A percentile compares a stretch with the other conserved stretches of the same genome.
Evolutionary conservation across 2,113 vertebrate species (phyloP).

Genomic region (human (Homo sapiens)): DNA sequence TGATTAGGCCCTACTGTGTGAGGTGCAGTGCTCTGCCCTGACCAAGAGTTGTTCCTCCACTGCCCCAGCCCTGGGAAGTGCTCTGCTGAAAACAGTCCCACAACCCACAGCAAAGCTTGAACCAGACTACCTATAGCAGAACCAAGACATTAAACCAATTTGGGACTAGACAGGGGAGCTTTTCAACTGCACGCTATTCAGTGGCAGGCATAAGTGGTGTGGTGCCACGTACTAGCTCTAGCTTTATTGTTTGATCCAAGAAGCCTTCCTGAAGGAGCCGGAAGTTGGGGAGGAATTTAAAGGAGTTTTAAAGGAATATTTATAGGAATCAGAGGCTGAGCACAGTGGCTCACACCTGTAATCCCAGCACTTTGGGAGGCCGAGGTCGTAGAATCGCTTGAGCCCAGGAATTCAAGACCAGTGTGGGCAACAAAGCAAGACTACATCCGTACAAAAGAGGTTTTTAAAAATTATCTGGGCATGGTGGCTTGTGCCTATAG

Average conservation of each 20-base stretch:
- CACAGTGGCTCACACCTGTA: too few species aligned
- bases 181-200: not conserved
- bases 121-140: fast-evolving
- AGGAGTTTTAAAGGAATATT: not conserved
- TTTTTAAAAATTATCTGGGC: too few species aligned
- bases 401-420: too few species aligned
- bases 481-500: too few species aligned
- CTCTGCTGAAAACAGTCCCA: not conserved
- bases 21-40: not conserved
- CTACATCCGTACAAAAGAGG: too few species aligned
- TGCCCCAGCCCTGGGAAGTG: not conserved
- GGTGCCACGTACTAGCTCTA: not conserved
- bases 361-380: too few species aligned
- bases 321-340: too few species aligned
- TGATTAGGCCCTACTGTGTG: not conserved
- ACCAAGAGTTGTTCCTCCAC: not conserved
- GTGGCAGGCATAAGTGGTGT: fast-evolving
- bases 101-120: not conserved
- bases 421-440: too few species aligned
- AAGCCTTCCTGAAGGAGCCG: not conserved
- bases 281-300: not conserved
- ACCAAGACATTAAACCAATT: not conserved
- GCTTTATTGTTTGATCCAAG: not conserved
- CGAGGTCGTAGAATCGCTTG: too few species aligned
- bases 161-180: not conserved